Base-by-base conservation (phyloP, 2,113 vertebrate genomes). In the Tragelaphus imberbis region DNA sequence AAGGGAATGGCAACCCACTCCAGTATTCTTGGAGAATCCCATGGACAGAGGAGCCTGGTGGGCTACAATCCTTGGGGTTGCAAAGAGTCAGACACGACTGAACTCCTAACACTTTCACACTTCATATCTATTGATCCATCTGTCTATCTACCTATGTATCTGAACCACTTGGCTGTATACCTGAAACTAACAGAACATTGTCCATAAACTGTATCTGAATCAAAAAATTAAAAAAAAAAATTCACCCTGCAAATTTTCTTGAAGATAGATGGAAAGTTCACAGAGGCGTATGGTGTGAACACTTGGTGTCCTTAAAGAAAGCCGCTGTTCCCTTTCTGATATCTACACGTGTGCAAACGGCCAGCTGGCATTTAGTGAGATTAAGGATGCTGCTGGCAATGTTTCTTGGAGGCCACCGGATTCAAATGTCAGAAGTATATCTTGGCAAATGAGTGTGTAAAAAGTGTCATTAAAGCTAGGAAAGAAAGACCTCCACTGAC, bases 381-480 rank as follows among this genome's bases (percentile, higher is more conserved):
- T 75, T 33, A 87, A 3, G 7, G 30, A 15, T n/a, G 58, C 40
- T 61, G 25, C 56, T 15, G 63, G 88, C 16, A 21, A 59, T 53
- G 61, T 19, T 40, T 27, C 23, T 19, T 28, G 21, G 75, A 86
- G 68, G 53, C 65, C 49, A 65, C 13, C 2, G 80, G 5, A 1
- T 75, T 59, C 95, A 88, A 92, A 84, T 19, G 59, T 36, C 1
- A 91, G 81, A 92, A 97, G 77, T 88, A 88, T 85, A 84, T 97
- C 97, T 87, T 92, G 3, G 17, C 93, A 87, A 95, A 97, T 91
- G 27, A 65, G 88, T 88, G 59, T 82, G 79, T 58, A 91, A 65
- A 84, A 96, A 91, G 81, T 11, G 3, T 25, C 8, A 90, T 97
- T 96, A 89, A 95, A 77, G 77, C 95, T 94, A 88, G 16, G 92